A percentile compares a stretch with the other conserved stretches of the same genome.
Conservation (phyloP, 2,888 invertebrate species). For the Lasioglossum villosulum region DNA sequence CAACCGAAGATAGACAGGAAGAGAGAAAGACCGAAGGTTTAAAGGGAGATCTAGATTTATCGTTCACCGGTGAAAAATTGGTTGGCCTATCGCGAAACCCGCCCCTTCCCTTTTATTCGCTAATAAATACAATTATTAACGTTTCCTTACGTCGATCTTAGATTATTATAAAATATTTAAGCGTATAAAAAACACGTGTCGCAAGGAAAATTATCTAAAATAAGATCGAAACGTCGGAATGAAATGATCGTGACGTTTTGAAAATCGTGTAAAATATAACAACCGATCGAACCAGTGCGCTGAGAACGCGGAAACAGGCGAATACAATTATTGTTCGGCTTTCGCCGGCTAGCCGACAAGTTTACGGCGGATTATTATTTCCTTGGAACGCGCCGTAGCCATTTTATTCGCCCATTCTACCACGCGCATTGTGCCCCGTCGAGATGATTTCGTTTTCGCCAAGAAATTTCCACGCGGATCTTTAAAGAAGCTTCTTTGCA, state of each 20-base stretch:
- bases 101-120: neutral
- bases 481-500: neutral
- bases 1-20: neutral
- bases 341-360: neutral
- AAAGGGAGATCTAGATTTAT: neutral
- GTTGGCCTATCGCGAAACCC: neutral
- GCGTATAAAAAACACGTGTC: too few species aligned
- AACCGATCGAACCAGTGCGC: too few species aligned
- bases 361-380: neutral
- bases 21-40: neutral
- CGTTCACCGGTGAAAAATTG: neutral
- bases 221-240: too few species aligned
- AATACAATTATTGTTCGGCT: neutral
- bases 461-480: neutral
- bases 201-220: too few species aligned
- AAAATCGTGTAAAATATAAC: too few species aligned
- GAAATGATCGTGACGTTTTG: too few species aligned
- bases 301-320: too few species aligned
- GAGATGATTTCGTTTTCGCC: neutral
- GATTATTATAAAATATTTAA: too few species aligned
- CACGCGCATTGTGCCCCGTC: neutral
- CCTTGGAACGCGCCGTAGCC: neutral
- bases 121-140: neutral
- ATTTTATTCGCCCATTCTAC: neutral
- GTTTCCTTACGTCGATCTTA: too few species aligned